These are phyloP conservation scores for Crypturellus undulatus DNA, from an alignment of 2,113 vertebrate genomes.

Conservation along the genomic window DNA sequence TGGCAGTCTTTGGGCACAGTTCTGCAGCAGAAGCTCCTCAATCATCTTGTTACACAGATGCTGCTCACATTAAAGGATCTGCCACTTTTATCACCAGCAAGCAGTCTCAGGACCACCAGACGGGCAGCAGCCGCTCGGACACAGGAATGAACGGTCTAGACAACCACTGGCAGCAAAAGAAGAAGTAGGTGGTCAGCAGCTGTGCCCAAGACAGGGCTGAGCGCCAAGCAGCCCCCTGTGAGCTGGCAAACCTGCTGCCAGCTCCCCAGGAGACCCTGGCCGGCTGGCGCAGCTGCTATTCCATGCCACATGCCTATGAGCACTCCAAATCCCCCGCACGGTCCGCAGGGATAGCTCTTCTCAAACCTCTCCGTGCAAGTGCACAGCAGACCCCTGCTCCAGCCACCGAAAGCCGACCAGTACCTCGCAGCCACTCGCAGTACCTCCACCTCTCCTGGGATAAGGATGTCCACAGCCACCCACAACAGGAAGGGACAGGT, in stretches of 20 bases:
- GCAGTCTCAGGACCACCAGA: not conserved
- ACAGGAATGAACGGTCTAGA: not conserved
- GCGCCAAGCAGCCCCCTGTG: not conserved
- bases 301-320: not conserved
- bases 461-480: not conserved
- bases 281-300: not conserved
- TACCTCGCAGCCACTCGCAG: not conserved
- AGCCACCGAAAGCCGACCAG: not conserved
- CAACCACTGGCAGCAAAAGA: not conserved
- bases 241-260: not conserved
- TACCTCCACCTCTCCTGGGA: no score
- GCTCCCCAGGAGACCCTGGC: not conserved
- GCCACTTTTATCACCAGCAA: not conserved
- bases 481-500: not conserved
- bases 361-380: not conserved
- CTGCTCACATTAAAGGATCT: not conserved
- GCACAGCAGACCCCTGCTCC: not conserved
- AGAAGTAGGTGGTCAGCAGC: not conserved
- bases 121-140: not conserved
- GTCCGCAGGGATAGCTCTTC: not conserved
- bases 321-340: not conserved
- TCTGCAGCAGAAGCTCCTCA: not conserved
- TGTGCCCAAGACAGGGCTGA: not conserved
- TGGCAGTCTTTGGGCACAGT: not conserved
- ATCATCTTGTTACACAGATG: not conserved